Base-by-base conservation (phyloP, 2,797 vertebrate genomes). In the Platyrinchus mystaceus region DNA sequence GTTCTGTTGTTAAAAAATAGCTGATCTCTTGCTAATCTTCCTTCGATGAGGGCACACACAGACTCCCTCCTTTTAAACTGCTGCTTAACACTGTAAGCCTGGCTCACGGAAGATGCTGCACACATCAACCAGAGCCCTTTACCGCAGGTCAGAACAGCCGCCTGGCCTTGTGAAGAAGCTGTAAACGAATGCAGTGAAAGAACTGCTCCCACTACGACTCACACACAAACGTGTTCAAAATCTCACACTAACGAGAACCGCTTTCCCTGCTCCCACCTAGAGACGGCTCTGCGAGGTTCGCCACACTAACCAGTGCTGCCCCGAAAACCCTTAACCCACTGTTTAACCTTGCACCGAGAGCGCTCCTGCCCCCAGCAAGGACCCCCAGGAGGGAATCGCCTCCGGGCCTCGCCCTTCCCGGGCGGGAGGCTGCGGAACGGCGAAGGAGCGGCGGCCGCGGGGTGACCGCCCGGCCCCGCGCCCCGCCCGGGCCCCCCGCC, bases 211-310 rank as follows among this genome's bases (percentile, higher is more conserved):
- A 1, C 1, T 4, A 9, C 49, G 46, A 3, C 46, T 37, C 24
- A 24, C 1, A 1, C 14, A 11, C 8, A 10, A 27, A 28, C 18
- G 26, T 47, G 4, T 2, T 3, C 19, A 36, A n/a, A 60, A 53
- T 1, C 62, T 22, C 59, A 2, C 34, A 0, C 9, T 9, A 27
- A 6, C 0, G 2, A 62, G 28, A 47, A 26, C 3, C 4, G 1
- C 47, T 6, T 52, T 14, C 36, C 26, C 49, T 2, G 21, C 46
- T 62, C 37, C 59, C 59, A 21, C 5, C 39, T 2, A 4, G 22
- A n/a, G 10, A 32, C 28, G 39, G 4, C 43, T 43, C 50, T 7
- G 6, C 41, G 20, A 32, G 7, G 12, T 17, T n/a, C 70, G 8
- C 34, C 12, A 2, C 14, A 6, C 16, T 0, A 15, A 24, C 49